Evolutionary conservation across 2,888 invertebrate species (phyloP).

Genomic region (Mesorhabditis spiculigera): DNA sequence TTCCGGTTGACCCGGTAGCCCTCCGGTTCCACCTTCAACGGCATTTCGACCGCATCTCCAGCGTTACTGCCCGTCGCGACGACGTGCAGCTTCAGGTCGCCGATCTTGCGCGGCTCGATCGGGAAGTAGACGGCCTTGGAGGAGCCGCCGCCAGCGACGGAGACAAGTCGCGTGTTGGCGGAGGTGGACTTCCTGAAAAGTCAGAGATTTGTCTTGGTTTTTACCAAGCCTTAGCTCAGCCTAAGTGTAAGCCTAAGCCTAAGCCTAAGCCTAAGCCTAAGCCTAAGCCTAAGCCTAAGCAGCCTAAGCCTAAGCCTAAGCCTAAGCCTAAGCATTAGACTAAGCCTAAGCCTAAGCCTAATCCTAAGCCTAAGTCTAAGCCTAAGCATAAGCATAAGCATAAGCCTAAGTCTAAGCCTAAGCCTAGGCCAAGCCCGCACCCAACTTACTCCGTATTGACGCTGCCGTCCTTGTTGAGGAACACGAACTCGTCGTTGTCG

Average conservation of each 20-base stretch:
- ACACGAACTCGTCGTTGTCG: constrained; percentile 64
- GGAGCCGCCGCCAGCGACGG: constrained; percentile 55
- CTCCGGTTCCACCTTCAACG: constrained; percentile 70
- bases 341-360: too few relatives aligned
- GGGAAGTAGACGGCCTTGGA: constrained; percentile 67
- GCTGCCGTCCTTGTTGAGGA: constrained; percentile 54
- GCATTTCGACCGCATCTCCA: constrained; percentile 76
- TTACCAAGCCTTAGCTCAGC: too few relatives aligned
- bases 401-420: too few relatives aligned
- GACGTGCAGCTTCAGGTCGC: constrained; percentile 68
- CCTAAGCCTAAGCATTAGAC: too few relatives aligned
- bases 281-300: too few relatives aligned
- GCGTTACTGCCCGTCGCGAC: constrained; percentile 62
- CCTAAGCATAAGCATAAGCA: too few relatives aligned
- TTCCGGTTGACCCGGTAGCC: constrained; percentile 75
- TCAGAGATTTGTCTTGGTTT: too few relatives aligned
- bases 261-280: too few relatives aligned
- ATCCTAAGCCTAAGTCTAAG: too few relatives aligned
- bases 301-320: too few relatives aligned
- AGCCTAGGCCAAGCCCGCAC: too few relatives aligned
- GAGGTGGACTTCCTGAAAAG: constrained; percentile 15
- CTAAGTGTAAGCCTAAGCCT: too few relatives aligned
- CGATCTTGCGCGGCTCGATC: constrained; percentile 74
- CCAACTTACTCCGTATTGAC: constrained; percentile 29
- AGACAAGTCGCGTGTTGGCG: constrained; percentile 48